Evolutionary conservation across 2,888 invertebrate species (phyloP), one percentile per base, ranked within the genome.

Genomic region (Drosophila fungiperda): DNA sequence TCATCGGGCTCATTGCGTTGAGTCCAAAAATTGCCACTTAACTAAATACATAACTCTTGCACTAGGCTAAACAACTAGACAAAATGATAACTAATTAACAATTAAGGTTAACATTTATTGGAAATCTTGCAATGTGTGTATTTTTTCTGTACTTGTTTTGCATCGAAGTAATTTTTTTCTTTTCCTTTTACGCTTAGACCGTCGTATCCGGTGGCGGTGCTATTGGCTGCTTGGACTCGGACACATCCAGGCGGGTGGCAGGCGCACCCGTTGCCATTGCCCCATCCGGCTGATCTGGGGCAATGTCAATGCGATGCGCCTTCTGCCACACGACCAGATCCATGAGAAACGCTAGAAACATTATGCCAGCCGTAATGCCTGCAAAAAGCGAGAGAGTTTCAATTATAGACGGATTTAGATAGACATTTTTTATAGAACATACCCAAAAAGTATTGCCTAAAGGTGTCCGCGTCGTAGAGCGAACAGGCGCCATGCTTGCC

Each of bases 281-380:
- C 0, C 71, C 76, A 38, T 85, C 87, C 61, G 73, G 83, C 33
- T 93, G 94, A 64, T 92, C 92, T 68, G 95, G 95, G 87, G 95
- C 95, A 93, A 95, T 95, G 91, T 95, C 95, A 87, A 98, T 97
- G 90, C 96, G 96, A 64, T 96, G 96, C 50, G 98, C 97, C 93
- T 97, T 97, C 91, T 96, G 96, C 97, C 97, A 98, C 35, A 98
- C 98, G 59, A 97, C 94, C 85, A 97, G 92, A 94, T 98, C 98
- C 93, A 98, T 97, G 80, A 98, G 94, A 93, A 98, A 98, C 68
- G 98, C 98, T 66, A 97, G 94, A 90, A 97, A 95, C 95, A 98
- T 96, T 74, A 98, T 95, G 35, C 96, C 95, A 59, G 97, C 97
- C 0, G 98, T 98, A 66, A 97, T 96, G 87, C 98, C 98, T 98